Percentiles rank a stretch among this genome's conserved stretches.
phyloP scores from a whole-genome alignment of 2,797 vertebrate species.

The Neomorphus geoffroyi region DNA sequence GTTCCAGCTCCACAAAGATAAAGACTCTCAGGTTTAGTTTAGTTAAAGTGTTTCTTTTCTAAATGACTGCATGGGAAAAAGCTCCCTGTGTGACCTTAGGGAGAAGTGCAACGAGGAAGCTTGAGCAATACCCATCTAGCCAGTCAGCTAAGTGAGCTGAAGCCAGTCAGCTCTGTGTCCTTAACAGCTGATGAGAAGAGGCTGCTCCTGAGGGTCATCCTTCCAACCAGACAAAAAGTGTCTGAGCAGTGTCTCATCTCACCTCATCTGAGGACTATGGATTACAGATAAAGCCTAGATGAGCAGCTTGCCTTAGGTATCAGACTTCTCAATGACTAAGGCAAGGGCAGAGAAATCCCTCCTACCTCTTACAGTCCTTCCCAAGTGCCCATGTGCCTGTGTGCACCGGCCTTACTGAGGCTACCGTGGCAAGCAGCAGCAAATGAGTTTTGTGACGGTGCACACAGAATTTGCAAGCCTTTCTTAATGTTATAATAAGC shows the following conservation, averaged over 20 bases:
- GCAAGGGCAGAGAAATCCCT: neutral
- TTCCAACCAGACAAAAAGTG: neutral
- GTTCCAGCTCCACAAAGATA: neutral
- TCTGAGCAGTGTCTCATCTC: neutral
- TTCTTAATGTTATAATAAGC: neutral
- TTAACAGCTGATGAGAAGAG: neutral
- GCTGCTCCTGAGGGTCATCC: neutral
- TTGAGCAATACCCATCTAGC: neutral
- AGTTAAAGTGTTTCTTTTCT: neutral
- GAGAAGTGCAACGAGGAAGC: neutral
- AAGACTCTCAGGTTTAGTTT: neutral
- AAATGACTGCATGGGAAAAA: too few species aligned
- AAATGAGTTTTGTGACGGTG: neutral
- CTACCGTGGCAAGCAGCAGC: neutral
- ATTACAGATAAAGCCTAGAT: neutral
- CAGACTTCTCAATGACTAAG: neutral
- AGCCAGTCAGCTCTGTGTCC: neutral
- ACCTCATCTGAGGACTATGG: neutral
- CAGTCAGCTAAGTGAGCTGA: neutral
- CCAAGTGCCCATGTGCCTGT: fast-evolving
- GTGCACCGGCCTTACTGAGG: neutral
- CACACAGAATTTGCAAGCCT: neutral
- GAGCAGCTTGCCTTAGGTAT: neutral
- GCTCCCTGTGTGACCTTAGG: neutral
- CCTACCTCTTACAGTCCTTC: neutral